Conservation (phyloP, 2,797 vertebrate species). For the Picus viridis region DNA sequence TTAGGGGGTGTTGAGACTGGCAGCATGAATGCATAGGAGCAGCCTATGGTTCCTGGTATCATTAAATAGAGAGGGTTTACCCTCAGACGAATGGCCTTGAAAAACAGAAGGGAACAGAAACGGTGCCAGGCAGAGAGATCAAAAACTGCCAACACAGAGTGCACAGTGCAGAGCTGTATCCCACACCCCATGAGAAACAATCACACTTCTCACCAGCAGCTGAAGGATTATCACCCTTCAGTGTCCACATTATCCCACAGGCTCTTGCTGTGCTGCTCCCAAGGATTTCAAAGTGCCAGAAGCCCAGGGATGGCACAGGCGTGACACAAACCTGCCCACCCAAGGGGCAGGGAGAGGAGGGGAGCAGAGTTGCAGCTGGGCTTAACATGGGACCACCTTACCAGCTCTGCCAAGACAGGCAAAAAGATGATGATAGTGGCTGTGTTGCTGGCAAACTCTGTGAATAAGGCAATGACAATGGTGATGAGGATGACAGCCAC, state of each 20-base stretch:
- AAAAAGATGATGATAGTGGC: conserved; percentile 97
- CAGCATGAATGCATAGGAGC: conserved; percentile 97
- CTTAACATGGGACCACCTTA: conserved; percentile 65
- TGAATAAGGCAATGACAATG: conserved; percentile 90
- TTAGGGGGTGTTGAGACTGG: conserved; percentile 97
- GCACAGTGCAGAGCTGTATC: not conserved
- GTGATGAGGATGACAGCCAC: conserved; percentile 91
- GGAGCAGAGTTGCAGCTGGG: not conserved
- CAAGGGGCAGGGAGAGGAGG: not conserved
- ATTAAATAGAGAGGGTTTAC: conserved; percentile 96
- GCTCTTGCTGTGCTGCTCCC: not conserved
- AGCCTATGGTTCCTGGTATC: conserved; percentile 92
- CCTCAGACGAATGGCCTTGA: conserved; percentile 87
- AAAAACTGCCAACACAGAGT: not conserved
- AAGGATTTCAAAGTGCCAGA: not conserved
- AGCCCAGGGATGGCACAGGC: not conserved
- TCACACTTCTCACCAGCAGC: not conserved
- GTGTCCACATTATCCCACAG: fast-evolving
- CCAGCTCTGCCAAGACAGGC: conserved; percentile 93
- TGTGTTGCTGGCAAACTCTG: conserved; percentile 96
- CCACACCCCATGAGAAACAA: not conserved
- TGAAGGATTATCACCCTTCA: not conserved
- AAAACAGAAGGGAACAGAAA: conserved; percentile 48
- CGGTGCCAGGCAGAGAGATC: not conserved
- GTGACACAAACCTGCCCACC: not conserved